Conservation (phyloP, 2,113 vertebrate species). For the Eclectus roratus region DNA sequence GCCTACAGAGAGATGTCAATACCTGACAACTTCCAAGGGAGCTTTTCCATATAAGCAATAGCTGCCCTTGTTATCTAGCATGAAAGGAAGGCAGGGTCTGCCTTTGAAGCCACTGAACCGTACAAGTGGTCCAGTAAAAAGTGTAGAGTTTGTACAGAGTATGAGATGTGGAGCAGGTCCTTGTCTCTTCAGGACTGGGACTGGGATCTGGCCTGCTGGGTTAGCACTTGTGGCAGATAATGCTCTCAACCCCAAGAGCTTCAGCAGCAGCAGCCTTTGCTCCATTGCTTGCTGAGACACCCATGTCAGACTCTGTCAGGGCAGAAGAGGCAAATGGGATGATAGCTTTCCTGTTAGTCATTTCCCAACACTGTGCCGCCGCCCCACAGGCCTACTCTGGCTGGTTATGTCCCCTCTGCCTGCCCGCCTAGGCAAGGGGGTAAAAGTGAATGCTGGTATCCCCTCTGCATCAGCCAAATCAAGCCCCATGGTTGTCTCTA, state of each 20-base stretch:
- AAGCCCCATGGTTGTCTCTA: fast-evolving
- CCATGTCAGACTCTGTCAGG: neutral
- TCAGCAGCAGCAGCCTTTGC: neutral
- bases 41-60: neutral
- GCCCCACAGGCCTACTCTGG: neutral
- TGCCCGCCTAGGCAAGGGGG: neutral
- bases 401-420: neutral
- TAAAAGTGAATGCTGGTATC: neutral
- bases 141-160: neutral
- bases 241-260: neutral
- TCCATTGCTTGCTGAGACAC: neutral
- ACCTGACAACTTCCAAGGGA: neutral
- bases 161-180: neutral
- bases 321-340: neutral
- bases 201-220: neutral
- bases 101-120: neutral
- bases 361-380: neutral
- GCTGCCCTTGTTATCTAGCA: neutral
- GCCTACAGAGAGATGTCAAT: neutral
- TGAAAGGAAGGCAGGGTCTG: neutral
- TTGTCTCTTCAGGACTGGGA: neutral
- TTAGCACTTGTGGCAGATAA: neutral
- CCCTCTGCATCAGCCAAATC: neutral
- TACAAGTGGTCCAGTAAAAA: neutral
- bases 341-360: neutral